Conservation (phyloP, 2,797 vertebrate species). For the Chelon labrosus region DNA sequence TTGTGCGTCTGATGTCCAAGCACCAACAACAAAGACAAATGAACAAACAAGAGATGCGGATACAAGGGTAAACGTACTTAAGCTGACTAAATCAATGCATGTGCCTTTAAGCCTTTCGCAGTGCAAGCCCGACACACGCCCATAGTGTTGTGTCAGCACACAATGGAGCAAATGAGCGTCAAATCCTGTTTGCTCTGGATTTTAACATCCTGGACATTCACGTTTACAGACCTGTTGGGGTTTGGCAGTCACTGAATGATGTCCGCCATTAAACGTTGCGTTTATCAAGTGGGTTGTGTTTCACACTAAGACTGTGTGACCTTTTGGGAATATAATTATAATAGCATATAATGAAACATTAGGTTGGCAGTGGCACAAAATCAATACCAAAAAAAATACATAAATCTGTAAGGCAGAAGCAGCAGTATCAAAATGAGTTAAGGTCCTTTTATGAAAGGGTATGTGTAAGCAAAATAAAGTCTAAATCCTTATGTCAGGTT, state of each 20-base stretch:
- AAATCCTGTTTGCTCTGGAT: constrained; percentile 64
- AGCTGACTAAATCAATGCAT: constrained; percentile 1
- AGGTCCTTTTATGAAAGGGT: background rate
- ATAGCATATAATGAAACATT: no score
- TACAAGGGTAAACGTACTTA: background rate
- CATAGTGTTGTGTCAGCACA: constrained; percentile 25
- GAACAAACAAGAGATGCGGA: background rate
- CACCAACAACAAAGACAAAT: background rate
- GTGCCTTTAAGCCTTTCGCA: background rate
- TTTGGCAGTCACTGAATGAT: background rate
- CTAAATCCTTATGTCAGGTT: background rate
- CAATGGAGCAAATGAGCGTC: constrained; percentile 11
- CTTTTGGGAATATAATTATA: no score
- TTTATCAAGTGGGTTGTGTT: background rate
- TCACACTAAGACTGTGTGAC: background rate
- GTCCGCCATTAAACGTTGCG: background rate
- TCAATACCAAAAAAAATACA: background rate
- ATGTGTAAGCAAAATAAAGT: background rate
- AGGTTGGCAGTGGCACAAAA: background rate
- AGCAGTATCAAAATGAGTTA: background rate
- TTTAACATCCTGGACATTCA: constrained; percentile 28
- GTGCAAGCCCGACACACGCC: background rate
- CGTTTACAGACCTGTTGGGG: background rate
- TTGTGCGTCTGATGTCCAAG: background rate
- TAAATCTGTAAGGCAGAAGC: no score